Percentiles rank a stretch among this genome's conserved stretches.
Conservation (phyloP, 1,140 invertebrate genomes). For the Yoshiicerus persimilis region DNA sequence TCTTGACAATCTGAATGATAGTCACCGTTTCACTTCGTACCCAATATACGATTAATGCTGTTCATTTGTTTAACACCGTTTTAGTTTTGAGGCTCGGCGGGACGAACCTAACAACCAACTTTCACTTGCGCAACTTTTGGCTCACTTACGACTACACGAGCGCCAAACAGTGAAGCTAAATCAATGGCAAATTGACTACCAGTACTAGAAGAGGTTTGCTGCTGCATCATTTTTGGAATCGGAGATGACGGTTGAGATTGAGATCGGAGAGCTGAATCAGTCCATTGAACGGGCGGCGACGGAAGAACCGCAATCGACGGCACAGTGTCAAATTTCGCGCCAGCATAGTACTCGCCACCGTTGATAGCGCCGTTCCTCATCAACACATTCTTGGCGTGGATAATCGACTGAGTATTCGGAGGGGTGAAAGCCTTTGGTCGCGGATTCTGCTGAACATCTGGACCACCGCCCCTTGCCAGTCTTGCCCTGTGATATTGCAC, state of each 20-base stretch:
- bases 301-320: conserved; percentile 35
- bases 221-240: conserved; percentile 13
- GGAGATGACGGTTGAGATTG: conserved; percentile 44
- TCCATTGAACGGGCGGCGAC: conserved; percentile 42
- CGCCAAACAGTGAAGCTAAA: conserved; percentile 30
- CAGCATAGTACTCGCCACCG: conserved; percentile 39
- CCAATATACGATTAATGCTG: not conserved
- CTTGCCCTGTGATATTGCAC: conserved; percentile 2
- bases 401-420: conserved; percentile 1
- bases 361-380: not conserved
- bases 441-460: not conserved
- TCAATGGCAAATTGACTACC: conserved; percentile 26
- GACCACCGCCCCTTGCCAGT: not conserved
- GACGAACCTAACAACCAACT: not conserved
- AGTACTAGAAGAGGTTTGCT: not conserved
- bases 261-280: conserved; percentile 38
- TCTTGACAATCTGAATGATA: not conserved
- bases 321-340: conserved; percentile 43
- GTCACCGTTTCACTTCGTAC: not conserved
- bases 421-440: conserved; percentile 26
- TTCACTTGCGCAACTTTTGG: not conserved
- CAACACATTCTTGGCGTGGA: not conserved
- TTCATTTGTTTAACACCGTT: not conserved
- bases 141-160: not conserved
- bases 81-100: not conserved